phyloP scores from a whole-genome alignment of 92 coral and sea anemone species.

The Actinernus sp. region DNA sequence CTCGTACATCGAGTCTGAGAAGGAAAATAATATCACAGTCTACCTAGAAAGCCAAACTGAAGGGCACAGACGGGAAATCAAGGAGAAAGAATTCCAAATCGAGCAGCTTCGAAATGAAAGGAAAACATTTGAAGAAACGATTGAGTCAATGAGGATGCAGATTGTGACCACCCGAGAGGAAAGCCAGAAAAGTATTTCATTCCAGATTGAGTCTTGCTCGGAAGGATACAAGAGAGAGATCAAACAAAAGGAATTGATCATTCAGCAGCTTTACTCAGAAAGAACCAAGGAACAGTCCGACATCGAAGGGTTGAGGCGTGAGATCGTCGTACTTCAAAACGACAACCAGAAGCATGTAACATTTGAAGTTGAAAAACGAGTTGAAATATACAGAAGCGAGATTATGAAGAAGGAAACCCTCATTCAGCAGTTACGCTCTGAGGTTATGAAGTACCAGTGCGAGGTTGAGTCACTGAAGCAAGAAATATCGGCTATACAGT shows the following conservation, averaged over 20 bases:
- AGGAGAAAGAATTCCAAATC: not conserved
- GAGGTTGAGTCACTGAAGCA: not conserved
- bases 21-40: not conserved
- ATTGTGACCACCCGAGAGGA: not conserved
- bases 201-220: not conserved
- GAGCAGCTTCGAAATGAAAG: not conserved
- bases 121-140: not conserved
- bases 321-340: not conserved
- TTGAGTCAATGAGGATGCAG: not conserved
- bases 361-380: not conserved
- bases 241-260: not conserved
- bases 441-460: not conserved
- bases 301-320: not conserved
- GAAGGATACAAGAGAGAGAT: slow-evolving; percentile 1
- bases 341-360: not conserved
- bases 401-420: not conserved
- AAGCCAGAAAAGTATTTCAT: not conserved
- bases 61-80: not conserved
- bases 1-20: not conserved
- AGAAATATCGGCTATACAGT: not conserved
- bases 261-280: slow-evolving; percentile 1
- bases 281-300: not conserved
- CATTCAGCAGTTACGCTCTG: not conserved
- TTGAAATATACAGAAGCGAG: not conserved
- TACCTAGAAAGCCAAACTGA: not conserved